Base-by-base conservation (phyloP, 2,113 vertebrate species). In the Gadus macrocephalus region DNA sequence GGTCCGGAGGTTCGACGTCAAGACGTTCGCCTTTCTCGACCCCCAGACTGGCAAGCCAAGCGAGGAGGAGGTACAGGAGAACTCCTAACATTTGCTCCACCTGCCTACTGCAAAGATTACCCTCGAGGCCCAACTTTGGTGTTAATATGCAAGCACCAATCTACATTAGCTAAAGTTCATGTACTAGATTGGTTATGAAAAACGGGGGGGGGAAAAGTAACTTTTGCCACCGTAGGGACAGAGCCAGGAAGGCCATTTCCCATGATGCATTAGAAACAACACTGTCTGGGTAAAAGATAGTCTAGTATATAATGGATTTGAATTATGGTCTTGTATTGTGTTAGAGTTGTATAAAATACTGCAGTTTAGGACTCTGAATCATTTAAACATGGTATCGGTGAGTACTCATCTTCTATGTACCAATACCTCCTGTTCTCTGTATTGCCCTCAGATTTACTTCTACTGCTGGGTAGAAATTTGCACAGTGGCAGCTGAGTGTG, bases 401-500 rank as follows among this genome's bases (percentile, higher is more conserved):
- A 35, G 31, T 35, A 35, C 31, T 35, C 31, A 35, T 4, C 31
- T 35, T 35, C 31, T 35, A 35, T 7, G 55, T 58, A 58, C 55
- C 15, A 17, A 17, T 6, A 6, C 15, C n/a, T 11, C 20, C 17
- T 16, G 14, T 22, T 4, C 68, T n/a, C 15, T 1, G 61, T 67
- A 27, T 70, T 3, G 76, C 20, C 0, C 8, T 65, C 38, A 91
- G 90, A 81, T 91, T 20, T 90, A 83, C 71, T 90, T 90, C 75
- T 91, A 83, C 78, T 91, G 89, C 56, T 91, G 89, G 90, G 90
- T 91, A 79, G 86, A 90, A 70, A 81, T 91, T 70, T 91, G 88
- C 78, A 78, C 76, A 0, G n/a, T 76, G 7, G 74, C 81, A 0
- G 12, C 38, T 0, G 82, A 86, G 59, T 91, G 89, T 62, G 53